A percentile compares a stretch with the other conserved stretches of the same genome.
Conservation (phyloP, 2,888 invertebrate genomes). For the Lamellibrachia columna region DNA sequence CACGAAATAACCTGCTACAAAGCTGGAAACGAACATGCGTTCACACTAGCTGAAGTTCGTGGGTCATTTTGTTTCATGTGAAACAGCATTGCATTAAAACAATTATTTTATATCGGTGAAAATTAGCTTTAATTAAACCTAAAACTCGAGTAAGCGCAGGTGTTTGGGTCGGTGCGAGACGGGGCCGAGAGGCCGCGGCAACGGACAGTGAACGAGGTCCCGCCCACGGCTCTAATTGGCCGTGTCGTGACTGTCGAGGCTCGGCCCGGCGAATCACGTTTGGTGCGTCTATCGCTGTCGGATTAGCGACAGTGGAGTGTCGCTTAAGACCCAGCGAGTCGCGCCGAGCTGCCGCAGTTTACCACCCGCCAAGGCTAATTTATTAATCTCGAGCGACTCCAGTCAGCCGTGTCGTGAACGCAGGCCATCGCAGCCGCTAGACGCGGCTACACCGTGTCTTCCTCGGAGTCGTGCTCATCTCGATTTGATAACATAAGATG, state of each 20-base stretch:
- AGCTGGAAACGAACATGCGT: neutral
- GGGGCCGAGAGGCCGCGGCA: neutral
- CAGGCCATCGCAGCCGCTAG: neutral
- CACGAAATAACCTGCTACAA: neutral
- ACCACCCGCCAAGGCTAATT: neutral
- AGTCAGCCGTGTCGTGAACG: neutral
- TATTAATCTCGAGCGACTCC: slow-evolving; percentile 3
- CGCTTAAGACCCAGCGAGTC: neutral
- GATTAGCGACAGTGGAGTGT: slow-evolving; percentile 5
- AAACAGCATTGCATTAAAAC: neutral
- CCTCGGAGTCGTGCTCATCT: neutral
- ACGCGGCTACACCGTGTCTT: neutral
- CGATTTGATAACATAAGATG: neutral
- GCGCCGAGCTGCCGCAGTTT: neutral
- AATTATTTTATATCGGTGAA: neutral
- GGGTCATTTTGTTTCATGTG: too few species aligned
- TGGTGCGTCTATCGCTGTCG: neutral
- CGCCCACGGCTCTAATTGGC: neutral
- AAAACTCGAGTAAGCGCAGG: neutral
- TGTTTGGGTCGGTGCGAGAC: neutral
- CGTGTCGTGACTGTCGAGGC: neutral
- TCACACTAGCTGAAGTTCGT: neutral
- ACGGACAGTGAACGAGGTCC: neutral
- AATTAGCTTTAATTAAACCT: neutral
- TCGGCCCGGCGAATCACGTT: neutral